Evolutionary conservation across 2,113 vertebrate species (phyloP).

Genomic region (Benitochromis conjunctus): DNA sequence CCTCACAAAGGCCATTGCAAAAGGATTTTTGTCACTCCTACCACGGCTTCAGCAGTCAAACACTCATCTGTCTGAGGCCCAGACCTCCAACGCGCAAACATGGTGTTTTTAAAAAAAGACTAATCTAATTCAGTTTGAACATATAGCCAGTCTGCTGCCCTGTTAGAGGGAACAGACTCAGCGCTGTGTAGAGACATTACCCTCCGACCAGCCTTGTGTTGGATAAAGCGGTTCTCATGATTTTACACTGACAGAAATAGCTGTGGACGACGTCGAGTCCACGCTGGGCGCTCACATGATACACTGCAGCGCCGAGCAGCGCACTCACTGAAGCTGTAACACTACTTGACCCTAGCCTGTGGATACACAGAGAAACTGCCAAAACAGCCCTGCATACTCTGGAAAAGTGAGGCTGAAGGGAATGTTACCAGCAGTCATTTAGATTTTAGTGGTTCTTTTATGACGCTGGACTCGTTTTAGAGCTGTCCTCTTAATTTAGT

Average conservation of each 20-base stretch:
- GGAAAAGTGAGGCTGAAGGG: not conserved
- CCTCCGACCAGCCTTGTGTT: conserved; percentile 19
- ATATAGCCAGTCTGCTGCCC: not conserved
- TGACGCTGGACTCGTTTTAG: not conserved
- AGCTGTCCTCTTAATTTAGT: not conserved
- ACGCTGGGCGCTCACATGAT: conserved; percentile 51
- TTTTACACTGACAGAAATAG: conserved; percentile 58
- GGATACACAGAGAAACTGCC: not conserved
- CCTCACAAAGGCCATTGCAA: conserved; percentile 48
- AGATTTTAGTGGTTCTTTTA: conserved; percentile 1
- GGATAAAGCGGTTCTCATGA: conserved; percentile 56
- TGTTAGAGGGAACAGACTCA: not conserved
- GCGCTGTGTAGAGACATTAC: not conserved
- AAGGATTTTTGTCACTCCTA: conserved; percentile 21
- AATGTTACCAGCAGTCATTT: not conserved
- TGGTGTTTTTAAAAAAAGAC: not conserved
- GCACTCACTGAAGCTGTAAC: conserved; percentile 12
- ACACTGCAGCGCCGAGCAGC: not conserved
- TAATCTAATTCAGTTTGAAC: conserved; percentile 14
- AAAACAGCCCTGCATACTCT: not conserved
- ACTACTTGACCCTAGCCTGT: conserved; percentile 11
- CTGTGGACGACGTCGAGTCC: conserved; percentile 23
- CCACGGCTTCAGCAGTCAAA: conserved; percentile 27
- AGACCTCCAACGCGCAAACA: conserved; percentile 21
- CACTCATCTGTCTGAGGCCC: conserved; percentile 2